Percentiles rank a stretch among this genome's conserved stretches.
Conservation (phyloP, 2,113 vertebrate species). For the Balaenoptera acutorostrata region DNA sequence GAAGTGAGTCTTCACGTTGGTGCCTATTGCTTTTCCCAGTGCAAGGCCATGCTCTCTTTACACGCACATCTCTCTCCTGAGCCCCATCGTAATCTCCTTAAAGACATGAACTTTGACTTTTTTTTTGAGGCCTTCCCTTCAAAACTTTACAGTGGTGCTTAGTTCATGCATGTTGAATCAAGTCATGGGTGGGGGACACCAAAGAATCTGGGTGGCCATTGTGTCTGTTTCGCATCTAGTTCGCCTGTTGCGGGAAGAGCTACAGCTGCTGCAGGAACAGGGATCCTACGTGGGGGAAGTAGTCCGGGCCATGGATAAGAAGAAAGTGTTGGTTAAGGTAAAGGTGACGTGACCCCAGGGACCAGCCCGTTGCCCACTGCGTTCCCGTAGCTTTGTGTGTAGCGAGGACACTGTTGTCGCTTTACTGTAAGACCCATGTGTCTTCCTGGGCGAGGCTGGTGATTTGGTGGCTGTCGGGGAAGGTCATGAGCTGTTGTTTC, state of each 20-base stretch:
- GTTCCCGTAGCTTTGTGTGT: accelerated
- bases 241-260: constrained; percentile 94
- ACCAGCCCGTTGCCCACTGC: background rate
- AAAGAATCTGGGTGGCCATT: background rate
- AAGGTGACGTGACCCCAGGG: background rate
- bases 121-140: background rate
- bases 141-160: background rate
- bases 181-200: constrained; percentile 49
- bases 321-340: constrained; percentile 98
- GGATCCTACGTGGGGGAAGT: constrained; percentile 98
- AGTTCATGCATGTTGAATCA: background rate
- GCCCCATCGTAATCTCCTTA: background rate
- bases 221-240: constrained; percentile 77
- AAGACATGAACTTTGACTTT: background rate
- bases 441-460: background rate
- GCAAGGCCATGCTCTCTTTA: background rate
- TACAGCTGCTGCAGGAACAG: constrained; percentile 97
- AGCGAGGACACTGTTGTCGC: accelerated
- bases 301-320: constrained; percentile 99
- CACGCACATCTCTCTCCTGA: background rate
- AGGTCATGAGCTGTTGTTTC: background rate
- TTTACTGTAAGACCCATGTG: background rate
- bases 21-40: background rate
- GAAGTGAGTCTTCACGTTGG: background rate
- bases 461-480: background rate